Base-by-base conservation (phyloP, 2,888 invertebrate species). In the Pristionchus arcanus region DNA sequence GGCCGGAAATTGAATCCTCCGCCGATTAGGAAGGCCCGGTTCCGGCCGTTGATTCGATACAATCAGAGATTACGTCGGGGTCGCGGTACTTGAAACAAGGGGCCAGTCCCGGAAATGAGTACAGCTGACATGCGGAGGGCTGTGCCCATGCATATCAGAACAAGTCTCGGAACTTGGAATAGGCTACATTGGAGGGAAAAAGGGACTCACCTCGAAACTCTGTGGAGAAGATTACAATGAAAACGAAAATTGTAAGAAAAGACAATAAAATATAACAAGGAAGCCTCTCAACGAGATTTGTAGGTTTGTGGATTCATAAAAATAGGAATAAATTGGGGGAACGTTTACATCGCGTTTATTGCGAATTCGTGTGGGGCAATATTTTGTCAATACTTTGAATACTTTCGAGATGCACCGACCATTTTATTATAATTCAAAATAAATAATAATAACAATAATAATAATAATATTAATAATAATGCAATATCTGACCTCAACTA, bases 41-140 rank as follows among this genome's bases (percentile, higher is more conserved):
- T 71, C 71, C 71, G 71, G 71, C 42, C 42, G 42, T n/a, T 66
- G 59, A 21, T 25, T 66, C 25, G 28, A 25, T 31, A 28, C 71
- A 71, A 71, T 71, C 71, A 71, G 71, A 71, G 71, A 71, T 71
- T 71, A 34, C n/a, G n/a, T 68, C 68, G 28, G 28, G 63, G 28
- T 2, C 28, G n/a, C 5, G 42, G 77, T 42, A 77, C 77, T 77
- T 77, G 77, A 77, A 34, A 77, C 15, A 13, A 34, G 34, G n/a
- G 74, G 74, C 31, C 16, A 5, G 25, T 25, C 68, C 2, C 42
- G 77, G 49, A 77, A 77, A 77, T 77, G 42, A 77, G 77, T 16
- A 5, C 42, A 21, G 42, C 42, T 42, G 77, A 77, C 77, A 77
- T 42, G 77, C 16, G 71, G 28, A 15, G 13, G 19, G 71, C n/a